A percentile compares a stretch with the other conserved stretches of the same genome.
Conservation (phyloP, 2,888 invertebrate genomes). For the Lycophotia porphyrea region DNA sequence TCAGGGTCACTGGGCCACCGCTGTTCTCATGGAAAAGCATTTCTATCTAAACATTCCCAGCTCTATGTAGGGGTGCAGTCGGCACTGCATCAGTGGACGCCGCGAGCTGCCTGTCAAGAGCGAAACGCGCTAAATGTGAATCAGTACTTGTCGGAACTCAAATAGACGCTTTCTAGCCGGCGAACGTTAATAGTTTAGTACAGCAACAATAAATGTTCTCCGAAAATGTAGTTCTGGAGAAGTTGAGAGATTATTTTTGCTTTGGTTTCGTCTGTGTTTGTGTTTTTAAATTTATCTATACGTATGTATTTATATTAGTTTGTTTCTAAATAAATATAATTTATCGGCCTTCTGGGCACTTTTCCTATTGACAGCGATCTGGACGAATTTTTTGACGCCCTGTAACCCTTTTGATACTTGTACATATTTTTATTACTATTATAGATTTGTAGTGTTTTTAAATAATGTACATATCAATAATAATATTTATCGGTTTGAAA, state of each 20-base stretch:
- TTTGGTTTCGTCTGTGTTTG: conserved; percentile 10
- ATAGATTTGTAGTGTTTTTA: too few species aligned
- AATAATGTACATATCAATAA: too few species aligned
- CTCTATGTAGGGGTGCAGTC: conserved; percentile 72
- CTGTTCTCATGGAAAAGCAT: not conserved
- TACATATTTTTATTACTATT: too few species aligned
- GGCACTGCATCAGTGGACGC: conserved; percentile 77
- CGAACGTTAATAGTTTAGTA: conserved; percentile 55
- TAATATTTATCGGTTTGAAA: not conserved
- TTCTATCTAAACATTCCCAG: conserved; percentile 51
- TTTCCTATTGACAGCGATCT: too few species aligned
- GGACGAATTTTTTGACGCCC: too few species aligned
- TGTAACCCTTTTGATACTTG: too few species aligned
- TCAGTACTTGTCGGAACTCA: conserved; percentile 69
- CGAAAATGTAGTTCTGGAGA: conserved; percentile 27
- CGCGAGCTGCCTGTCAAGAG: conserved; percentile 72
- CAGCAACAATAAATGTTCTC: conserved; percentile 52
- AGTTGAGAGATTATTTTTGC: conserved; percentile 28
- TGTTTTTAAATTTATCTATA: not conserved
- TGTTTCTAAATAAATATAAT: not conserved
- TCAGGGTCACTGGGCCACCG: too few species aligned
- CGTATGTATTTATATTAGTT: not conserved
- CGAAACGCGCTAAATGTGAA: conserved; percentile 73
- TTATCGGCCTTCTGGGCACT: too few species aligned
- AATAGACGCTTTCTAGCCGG: conserved; percentile 66